Conservation (phyloP, 2,888 invertebrate species). For the Folsomia candida region DNA sequence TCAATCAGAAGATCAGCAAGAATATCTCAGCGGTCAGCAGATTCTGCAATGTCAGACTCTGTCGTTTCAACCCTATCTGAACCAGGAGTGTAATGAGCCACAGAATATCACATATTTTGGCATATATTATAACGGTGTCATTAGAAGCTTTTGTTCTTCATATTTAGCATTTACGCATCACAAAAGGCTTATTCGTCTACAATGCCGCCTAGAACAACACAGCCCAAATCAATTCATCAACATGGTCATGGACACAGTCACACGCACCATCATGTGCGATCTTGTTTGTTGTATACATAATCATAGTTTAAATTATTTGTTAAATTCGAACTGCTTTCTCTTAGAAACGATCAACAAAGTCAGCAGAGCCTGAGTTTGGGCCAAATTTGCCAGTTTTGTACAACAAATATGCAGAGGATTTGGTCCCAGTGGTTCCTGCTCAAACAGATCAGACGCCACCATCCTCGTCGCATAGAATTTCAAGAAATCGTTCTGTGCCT, state of each 20-base stretch:
- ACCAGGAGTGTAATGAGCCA: constrained; percentile 46
- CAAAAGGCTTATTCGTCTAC: too few relatives aligned
- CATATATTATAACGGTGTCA: too few relatives aligned
- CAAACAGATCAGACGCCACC: constrained; percentile 15
- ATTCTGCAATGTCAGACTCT: constrained; percentile 59
- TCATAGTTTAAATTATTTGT: neutral
- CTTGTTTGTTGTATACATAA: neutral
- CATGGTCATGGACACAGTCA: constrained; percentile 17
- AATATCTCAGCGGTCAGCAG: constrained; percentile 63
- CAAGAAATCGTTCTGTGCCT: constrained; percentile 43
- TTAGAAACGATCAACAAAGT: constrained; percentile 45
- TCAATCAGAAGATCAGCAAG: constrained; percentile 61
- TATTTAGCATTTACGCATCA: too few relatives aligned
- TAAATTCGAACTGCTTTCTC: neutral
- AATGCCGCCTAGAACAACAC: constrained; percentile 42
- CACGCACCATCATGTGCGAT: neutral
- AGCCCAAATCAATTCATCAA: constrained; percentile 35
- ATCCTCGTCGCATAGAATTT: constrained; percentile 19
- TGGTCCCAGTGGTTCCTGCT: constrained; percentile 42
- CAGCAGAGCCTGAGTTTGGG: constrained; percentile 45
- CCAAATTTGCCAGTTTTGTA: constrained; percentile 62
- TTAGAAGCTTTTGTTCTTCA: too few relatives aligned
- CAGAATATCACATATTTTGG: too few relatives aligned
- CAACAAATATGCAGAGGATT: constrained; percentile 64
- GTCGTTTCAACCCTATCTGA: constrained; percentile 48